Evolutionary conservation across 2,113 vertebrate species (phyloP).

Genomic region (Loxodonta africana): DNA sequence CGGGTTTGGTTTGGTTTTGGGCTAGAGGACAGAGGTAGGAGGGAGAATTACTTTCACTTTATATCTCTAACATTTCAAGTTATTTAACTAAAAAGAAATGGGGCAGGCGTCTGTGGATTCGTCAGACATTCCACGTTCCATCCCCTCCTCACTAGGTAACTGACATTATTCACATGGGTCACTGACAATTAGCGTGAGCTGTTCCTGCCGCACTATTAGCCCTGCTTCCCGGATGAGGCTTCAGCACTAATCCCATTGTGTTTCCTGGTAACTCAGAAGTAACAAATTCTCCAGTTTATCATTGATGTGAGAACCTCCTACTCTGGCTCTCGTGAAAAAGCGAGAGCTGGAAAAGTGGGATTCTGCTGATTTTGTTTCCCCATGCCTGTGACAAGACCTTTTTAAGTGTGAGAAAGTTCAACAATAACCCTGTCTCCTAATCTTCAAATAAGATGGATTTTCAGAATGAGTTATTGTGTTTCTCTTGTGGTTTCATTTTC

Average conservation of each 20-base stretch:
- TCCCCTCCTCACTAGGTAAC: neutral
- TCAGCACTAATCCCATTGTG: neutral
- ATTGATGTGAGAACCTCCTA: neutral
- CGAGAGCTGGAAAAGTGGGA: neutral
- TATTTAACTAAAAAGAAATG: neutral
- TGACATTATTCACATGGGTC: neutral
- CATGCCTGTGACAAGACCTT: neutral
- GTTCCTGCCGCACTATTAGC: neutral
- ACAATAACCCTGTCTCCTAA: neutral
- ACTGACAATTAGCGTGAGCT: neutral
- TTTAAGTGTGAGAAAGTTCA: neutral
- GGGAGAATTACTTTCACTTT: neutral
- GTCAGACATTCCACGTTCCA: neutral
- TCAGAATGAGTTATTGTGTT: neutral
- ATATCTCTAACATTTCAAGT: neutral
- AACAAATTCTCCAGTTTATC: constrained; percentile 37
- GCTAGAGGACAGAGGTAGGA: neutral
- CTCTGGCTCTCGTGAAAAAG: constrained; percentile 3
- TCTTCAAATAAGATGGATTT: neutral
- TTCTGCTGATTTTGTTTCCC: neutral
- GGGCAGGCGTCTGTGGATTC: neutral
- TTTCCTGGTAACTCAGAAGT: constrained; percentile 58
- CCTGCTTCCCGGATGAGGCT: neutral
- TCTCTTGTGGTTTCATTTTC: neutral
- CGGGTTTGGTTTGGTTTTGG: neutral